Evolutionary conservation across 2,888 invertebrate species (phyloP).

Genomic region (Aporophyla nigra): DNA sequence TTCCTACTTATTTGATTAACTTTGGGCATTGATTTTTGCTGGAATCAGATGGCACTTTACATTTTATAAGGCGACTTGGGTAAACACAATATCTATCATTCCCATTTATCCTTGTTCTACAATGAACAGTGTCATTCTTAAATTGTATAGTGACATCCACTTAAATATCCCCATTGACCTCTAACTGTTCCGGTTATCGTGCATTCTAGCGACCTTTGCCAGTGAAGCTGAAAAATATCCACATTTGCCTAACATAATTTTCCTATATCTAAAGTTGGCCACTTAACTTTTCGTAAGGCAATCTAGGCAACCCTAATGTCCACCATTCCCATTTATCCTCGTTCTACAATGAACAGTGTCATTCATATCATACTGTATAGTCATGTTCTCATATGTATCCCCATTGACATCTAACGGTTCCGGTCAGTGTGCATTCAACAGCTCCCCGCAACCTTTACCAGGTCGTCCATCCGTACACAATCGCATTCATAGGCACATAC

Average conservation of each 20-base stretch:
- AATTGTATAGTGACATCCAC: slow-evolving; percentile 13
- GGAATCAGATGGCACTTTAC: not conserved
- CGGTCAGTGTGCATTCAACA: slow-evolving; percentile 30
- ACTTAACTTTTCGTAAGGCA: not conserved
- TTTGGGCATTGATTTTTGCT: not conserved
- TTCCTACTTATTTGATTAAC: no score
- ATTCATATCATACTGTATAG: slow-evolving; percentile 17
- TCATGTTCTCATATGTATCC: not conserved
- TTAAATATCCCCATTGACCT: slow-evolving; percentile 1
- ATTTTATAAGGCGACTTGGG: no score
- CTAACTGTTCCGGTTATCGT: not conserved
- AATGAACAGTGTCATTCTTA: not conserved
- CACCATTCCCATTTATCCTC: not conserved
- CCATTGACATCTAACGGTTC: slow-evolving; percentile 9
- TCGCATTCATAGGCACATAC: slow-evolving; percentile 42
- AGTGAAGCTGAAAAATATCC: not conserved
- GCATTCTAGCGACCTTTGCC: slow-evolving; percentile 40
- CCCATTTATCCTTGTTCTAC: not conserved
- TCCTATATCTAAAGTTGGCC: not conserved
- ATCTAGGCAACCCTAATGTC: not conserved
- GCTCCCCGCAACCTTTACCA: slow-evolving; percentile 36
- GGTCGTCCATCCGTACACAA: slow-evolving; percentile 29
- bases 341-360: not conserved
- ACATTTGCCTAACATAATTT: not conserved
- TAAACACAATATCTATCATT: not conserved